phyloP scores from a whole-genome alignment of 2,113 vertebrate genomes.

The Castor canadensis region DNA sequence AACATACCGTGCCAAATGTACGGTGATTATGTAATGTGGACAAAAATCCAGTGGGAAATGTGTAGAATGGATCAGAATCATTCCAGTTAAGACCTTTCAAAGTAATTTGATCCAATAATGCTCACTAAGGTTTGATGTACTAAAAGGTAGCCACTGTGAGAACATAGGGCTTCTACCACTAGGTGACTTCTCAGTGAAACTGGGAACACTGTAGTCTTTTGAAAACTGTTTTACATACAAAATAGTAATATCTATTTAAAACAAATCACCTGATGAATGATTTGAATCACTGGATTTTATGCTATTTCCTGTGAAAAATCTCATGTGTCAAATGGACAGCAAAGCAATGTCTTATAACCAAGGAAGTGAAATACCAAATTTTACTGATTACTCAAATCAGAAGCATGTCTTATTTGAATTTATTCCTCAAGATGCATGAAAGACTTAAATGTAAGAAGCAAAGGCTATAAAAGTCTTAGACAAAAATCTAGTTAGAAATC shows the following conservation, averaged over 20 bases:
- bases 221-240: slow-evolving; percentile 71
- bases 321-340: slow-evolving; percentile 27
- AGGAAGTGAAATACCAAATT: not conserved
- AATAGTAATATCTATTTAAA: slow-evolving; percentile 79
- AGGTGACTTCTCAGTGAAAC: slow-evolving; percentile 62
- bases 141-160: slow-evolving; percentile 63
- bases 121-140: slow-evolving; percentile 51
- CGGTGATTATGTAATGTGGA: slow-evolving; percentile 64
- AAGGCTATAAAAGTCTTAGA: no score
- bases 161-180: slow-evolving; percentile 65
- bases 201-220: slow-evolving; percentile 58
- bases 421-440: no score
- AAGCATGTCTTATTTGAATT: not conserved
- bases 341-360: not conserved
- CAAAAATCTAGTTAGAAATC: no score
- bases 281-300: slow-evolving; percentile 74
- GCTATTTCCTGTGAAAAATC: slow-evolving; percentile 69
- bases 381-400: not conserved
- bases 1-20: slow-evolving; percentile 69
- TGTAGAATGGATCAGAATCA: slow-evolving; percentile 69
- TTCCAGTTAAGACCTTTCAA: slow-evolving; percentile 71
- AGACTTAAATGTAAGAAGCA: no score
- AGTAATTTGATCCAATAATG: slow-evolving; percentile 56
- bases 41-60: slow-evolving; percentile 72
- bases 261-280: slow-evolving; percentile 70